Base-by-base conservation (phyloP, 2,113 vertebrate species). In the Erythrocercus mccallii region DNA sequence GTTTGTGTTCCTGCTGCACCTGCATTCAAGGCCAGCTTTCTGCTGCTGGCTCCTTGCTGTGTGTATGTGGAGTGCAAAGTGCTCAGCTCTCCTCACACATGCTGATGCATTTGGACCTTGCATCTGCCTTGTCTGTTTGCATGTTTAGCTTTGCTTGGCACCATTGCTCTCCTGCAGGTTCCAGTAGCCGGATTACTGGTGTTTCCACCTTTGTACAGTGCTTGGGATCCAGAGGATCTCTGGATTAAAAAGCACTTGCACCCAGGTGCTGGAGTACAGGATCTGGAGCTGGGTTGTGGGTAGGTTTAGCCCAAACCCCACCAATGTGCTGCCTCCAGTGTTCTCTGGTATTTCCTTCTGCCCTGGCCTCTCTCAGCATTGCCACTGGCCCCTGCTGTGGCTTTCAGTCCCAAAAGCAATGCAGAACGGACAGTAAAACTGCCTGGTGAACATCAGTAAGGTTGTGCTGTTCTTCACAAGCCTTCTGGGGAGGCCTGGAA, bases 261-360 rank as follows among this genome's bases (percentile, higher is more conserved):
- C 4, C 8, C 35, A 35, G 19, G 31, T 81, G 35, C n/a, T 62
- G 1, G 6, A 54, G 61, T 33, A 20, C 47, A 62, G 4, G 8
- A 40, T 65, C 11, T 31, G 25, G 40, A 86, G 76, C 37, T 38
- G 71, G 19, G 6, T 16, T 85, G 8, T 31, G 57, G 64, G 48
- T 30, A 22, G 31, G 27, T 62, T 72, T 64, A 82, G 44, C 40
- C 33, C 0, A 0, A 28, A 7, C 22, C 27, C 73, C 45, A 47
- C 40, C 54, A 21, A 8, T 0, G 0, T 35, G 33, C 56, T 78
- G 48, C 40, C 37, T 86, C 13, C 28, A 19, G 31, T 2, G 0
- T 81, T 92, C 62, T 48, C 37, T 2, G 28, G 8, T 14, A 21
- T 61, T 53, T 31, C 6, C 42, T 64, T 61, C 33, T 86, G 31